A percentile compares a stretch with the other conserved stretches of the same genome.
Evolutionary conservation across 1,140 invertebrate species (phyloP).

Genomic region (Hylaeus anthracinus): DNA sequence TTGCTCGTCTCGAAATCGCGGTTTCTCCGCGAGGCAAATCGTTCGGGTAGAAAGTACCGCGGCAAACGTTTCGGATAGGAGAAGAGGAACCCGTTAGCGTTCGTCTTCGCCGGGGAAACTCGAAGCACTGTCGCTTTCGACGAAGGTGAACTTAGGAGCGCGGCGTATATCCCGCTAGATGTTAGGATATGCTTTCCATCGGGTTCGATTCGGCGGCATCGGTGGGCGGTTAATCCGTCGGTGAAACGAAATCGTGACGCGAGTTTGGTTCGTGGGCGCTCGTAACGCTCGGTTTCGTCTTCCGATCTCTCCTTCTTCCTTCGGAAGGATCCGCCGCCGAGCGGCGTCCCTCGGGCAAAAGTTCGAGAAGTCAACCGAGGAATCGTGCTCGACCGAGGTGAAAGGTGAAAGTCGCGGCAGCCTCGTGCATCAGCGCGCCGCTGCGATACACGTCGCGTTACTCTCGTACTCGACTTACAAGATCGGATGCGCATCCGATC

Average conservation of each 20-base stretch:
- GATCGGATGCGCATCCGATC: not conserved
- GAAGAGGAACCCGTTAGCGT: not conserved
- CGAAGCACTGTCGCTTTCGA: slow-evolving; percentile 38
- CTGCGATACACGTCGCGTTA: not conserved
- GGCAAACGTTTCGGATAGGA: not conserved
- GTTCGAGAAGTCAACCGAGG: slow-evolving; percentile 73
- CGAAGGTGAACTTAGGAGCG: slow-evolving; percentile 16
- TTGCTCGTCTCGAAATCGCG: not conserved
- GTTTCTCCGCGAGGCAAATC: slow-evolving; percentile 16
- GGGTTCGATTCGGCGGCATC: slow-evolving; percentile 27
- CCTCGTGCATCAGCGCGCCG: not conserved
- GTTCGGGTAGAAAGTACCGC: slow-evolving; percentile 8
- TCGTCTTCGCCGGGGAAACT: slow-evolving; percentile 21
- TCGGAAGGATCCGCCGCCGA: slow-evolving; percentile 8
- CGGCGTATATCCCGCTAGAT: slow-evolving; percentile 13
- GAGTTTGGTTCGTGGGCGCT: not conserved
- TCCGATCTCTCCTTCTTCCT: slow-evolving; percentile 14
- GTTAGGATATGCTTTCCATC: slow-evolving; percentile 49
- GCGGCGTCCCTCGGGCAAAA: slow-evolving; percentile 24
- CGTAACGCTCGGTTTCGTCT: not conserved
- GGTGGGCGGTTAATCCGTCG: not conserved
- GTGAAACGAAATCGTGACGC: slow-evolving; percentile 66
- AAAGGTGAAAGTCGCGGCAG: slow-evolving; percentile 78
- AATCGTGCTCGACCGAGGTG: slow-evolving; percentile 73
- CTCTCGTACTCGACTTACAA: not conserved